phyloP scores from a whole-genome alignment of 2,888 invertebrate species.

The Orthosia incerta region DNA sequence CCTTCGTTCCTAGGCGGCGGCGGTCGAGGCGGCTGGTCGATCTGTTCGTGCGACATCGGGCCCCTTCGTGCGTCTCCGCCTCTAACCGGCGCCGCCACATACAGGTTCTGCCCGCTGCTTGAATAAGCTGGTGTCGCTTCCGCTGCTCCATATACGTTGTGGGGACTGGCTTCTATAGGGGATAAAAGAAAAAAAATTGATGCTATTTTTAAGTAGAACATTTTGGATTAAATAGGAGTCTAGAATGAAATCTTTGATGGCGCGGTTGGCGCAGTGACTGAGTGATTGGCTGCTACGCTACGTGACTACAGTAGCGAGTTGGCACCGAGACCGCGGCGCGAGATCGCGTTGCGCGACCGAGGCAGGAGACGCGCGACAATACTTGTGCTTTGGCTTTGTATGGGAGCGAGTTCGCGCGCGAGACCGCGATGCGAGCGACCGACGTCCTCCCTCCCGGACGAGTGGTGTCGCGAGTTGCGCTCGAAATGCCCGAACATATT shows the following conservation, averaged over 20 bases:
- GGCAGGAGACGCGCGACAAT: no score
- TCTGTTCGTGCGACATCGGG: conserved; percentile 85
- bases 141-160: conserved; percentile 78
- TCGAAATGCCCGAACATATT: no score
- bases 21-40: conserved; percentile 94
- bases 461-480: no score
- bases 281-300: no score
- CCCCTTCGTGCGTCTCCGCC: conserved; percentile 78
- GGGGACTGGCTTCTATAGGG: conserved; percentile 81
- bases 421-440: no score
- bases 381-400: no score
- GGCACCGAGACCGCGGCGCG: no score
- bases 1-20: conserved; percentile 97
- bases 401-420: no score
- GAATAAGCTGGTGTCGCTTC: conserved; percentile 92
- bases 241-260: background rate
- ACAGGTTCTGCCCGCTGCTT: conserved; percentile 95
- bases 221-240: background rate
- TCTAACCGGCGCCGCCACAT: conserved; percentile 97
- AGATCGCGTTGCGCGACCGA: no score
- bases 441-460: no score
- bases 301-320: no score
- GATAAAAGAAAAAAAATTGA: background rate
- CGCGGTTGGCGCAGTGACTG: no score
- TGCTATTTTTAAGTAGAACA: background rate